phyloP scores from a whole-genome alignment of 2,888 invertebrate genomes.

The Rotaria sp. region DNA sequence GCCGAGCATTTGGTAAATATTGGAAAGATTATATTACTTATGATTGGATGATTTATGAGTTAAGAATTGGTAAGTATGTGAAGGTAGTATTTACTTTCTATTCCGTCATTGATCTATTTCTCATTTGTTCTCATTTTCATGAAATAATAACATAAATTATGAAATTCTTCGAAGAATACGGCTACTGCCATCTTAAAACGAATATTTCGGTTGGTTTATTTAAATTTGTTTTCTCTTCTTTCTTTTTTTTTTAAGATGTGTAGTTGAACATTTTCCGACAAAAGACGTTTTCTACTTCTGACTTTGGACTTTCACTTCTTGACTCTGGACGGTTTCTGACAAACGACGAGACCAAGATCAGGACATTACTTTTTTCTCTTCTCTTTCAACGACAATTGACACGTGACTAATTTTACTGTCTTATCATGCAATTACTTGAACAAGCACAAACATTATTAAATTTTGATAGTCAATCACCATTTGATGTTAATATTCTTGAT shows the following conservation, averaged over 20 bases:
- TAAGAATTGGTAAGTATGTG: not conserved
- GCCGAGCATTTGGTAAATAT: not conserved
- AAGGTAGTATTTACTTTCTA: not conserved
- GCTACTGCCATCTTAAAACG: not conserved
- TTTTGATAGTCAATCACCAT: slow-evolving; percentile 34
- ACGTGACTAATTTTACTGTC: not conserved
- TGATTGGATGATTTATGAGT: not conserved
- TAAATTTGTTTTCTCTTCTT: not conserved
- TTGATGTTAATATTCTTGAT: slow-evolving; percentile 39
- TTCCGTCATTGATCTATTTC: not conserved
- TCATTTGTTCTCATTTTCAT: not conserved
- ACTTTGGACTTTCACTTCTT: not conserved
- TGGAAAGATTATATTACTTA: not conserved
- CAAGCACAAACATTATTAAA: slow-evolving; percentile 38
- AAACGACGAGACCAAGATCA: slow-evolving; percentile 13
- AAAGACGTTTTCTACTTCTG: not conserved
- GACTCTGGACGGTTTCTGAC: slow-evolving; percentile 23
- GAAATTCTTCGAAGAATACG: not conserved
- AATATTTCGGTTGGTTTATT: not conserved
- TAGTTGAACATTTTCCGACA: slow-evolving; percentile 13
- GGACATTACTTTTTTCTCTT: not conserved
- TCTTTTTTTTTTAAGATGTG: not conserved
- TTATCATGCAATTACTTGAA: slow-evolving; percentile 37
- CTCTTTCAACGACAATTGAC: slow-evolving; percentile 5
- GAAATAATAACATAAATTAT: not conserved